Evolutionary conservation across 2,888 invertebrate genomes (phyloP).

Genomic region (Melinopterus prodromus): DNA sequence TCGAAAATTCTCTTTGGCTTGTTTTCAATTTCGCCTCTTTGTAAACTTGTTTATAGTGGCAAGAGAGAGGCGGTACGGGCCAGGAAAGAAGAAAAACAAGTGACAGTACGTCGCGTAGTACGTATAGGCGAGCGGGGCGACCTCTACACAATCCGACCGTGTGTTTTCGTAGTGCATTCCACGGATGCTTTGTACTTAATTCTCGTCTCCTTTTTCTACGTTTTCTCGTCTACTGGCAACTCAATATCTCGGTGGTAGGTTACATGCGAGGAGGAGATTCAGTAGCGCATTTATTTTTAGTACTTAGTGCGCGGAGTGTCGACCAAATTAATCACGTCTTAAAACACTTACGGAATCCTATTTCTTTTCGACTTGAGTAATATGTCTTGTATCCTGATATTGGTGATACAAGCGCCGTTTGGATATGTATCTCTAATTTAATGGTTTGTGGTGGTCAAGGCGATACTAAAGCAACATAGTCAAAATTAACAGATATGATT

Average conservation of each 20-base stretch:
- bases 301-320: background rate
- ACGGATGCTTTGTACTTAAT: background rate
- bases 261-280: background rate
- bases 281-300: background rate
- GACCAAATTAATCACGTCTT: background rate
- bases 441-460: too few relatives aligned
- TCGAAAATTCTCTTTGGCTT: background rate
- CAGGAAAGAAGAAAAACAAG: background rate
- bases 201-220: background rate
- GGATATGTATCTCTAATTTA: too few relatives aligned
- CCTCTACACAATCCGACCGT: background rate
- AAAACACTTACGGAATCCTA: conserved; percentile 4
- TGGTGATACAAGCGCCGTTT: too few relatives aligned
- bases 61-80: background rate
- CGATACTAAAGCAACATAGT: too few relatives aligned
- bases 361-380: background rate
- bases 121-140: background rate
- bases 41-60: background rate
- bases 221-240: background rate
- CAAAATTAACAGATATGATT: too few relatives aligned
- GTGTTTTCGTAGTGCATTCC: background rate
- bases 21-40: background rate
- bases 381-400: background rate
- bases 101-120: conserved; percentile 4
- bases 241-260: background rate